Evolutionary conservation across 2,888 invertebrate genomes (phyloP).

Genomic region (Orthosia cruda): DNA sequence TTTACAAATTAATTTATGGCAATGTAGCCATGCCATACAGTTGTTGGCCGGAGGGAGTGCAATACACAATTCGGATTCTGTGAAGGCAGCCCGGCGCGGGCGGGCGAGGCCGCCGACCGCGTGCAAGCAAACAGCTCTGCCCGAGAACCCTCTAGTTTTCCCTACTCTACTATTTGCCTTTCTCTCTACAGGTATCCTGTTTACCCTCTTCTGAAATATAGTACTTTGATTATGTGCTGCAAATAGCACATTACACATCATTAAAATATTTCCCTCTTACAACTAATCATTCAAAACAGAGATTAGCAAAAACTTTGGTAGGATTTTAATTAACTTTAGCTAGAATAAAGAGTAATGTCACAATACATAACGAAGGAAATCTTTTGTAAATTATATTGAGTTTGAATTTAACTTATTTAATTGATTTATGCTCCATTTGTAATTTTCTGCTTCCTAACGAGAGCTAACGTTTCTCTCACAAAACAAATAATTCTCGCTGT

Average conservation of each 20-base stretch:
- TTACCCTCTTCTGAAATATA: slow-evolving; percentile 65
- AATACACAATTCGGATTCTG: slow-evolving; percentile 54
- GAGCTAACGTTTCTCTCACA: no score
- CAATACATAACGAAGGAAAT: no score
- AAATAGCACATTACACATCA: slow-evolving; percentile 3
- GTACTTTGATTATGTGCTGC: slow-evolving; percentile 43
- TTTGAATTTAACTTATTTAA: no score
- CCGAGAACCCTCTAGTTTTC: slow-evolving; percentile 76
- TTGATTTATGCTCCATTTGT: no score
- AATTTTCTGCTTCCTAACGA: no score
- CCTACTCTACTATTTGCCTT: slow-evolving; percentile 79
- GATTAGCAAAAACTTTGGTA: no score
- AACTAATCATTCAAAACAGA: no score
- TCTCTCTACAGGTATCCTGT: slow-evolving; percentile 76
- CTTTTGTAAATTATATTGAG: no score
- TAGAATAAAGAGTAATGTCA: no score
- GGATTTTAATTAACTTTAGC: no score
- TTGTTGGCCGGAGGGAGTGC: slow-evolving; percentile 50
- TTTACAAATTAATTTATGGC: slow-evolving; percentile 50
- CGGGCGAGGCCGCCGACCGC: slow-evolving; percentile 67
- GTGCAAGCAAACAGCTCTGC: slow-evolving; percentile 73
- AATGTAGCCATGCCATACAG: slow-evolving; percentile 40
- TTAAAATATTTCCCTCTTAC: slow-evolving; percentile 2
- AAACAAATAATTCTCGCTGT: no score
- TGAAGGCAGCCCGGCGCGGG: slow-evolving; percentile 42